These are phyloP conservation scores for Columba guinea DNA, from an alignment of 2,797 vertebrate species.

Conservation along the genomic window DNA sequence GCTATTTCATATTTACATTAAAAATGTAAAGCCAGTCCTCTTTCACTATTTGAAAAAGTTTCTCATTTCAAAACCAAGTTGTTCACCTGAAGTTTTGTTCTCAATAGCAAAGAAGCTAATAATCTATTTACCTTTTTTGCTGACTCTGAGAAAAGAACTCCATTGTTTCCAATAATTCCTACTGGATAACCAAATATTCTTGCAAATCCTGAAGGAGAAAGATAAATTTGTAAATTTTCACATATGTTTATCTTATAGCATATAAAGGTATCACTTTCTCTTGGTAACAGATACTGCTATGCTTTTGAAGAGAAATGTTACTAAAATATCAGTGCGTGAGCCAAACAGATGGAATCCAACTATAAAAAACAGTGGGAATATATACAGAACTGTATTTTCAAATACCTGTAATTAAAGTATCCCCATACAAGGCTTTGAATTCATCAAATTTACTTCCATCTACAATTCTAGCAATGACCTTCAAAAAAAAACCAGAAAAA, in stretches of 20 bases:
- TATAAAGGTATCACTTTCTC: background rate
- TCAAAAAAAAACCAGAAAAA: constrained; percentile 55
- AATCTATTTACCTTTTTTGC: constrained; percentile 90
- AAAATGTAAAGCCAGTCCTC: accelerated
- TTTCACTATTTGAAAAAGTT: background rate
- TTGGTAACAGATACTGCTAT: background rate
- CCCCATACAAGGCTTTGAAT: constrained; percentile 97
- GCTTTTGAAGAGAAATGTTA: background rate
- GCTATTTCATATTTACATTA: background rate
- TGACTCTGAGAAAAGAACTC: constrained; percentile 97
- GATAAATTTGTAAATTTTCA: constrained; percentile 4
- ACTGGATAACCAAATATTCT: constrained; percentile 97
- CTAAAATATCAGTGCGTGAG: background rate
- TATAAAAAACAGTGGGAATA: background rate
- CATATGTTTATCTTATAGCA: background rate
- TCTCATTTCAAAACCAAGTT: background rate
- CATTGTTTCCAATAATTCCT: constrained; percentile 98
- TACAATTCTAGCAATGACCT: constrained; percentile 97
- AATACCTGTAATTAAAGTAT: constrained; percentile 95
- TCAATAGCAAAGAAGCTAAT: background rate
- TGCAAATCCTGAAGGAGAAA: constrained; percentile 85
- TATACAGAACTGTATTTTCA: background rate
- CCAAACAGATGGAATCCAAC: background rate
- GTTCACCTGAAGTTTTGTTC: background rate
- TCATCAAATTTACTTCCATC: constrained; percentile 98